Base-by-base conservation (phyloP, 1,140 invertebrate species). In the Dendroctonus valens region DNA sequence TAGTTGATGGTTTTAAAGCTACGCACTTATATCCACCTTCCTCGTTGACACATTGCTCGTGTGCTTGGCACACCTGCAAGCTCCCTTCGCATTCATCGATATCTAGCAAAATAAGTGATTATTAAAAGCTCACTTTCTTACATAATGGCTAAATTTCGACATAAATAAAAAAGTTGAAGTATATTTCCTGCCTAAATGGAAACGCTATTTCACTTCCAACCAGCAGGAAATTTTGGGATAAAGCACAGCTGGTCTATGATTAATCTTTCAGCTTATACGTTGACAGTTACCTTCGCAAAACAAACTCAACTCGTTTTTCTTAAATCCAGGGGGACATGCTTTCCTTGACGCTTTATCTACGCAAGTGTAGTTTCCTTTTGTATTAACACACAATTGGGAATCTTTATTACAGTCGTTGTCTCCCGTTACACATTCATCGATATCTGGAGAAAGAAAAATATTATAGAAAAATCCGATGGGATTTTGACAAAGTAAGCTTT, bases 21-120 rank as follows among this genome's bases (percentile, higher is more conserved):
- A 79, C 79, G 72, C 91, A 93, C 57, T 84, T 84, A 70, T 90
- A 91, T 48, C 87, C 84, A 0, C 91, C 91, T 3, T 83, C 80
- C 41, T 88, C 84, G 75, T 94, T 93, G 0, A 87, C 77, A 73
- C 91, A 93, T 2, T 83, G 75, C 58, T 86, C 82, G 70, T 85
- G 82, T 6, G 84, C 79, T 46, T 80, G 81, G 72, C 90, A 92
- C 0, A 84, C 79, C 41, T 85, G 83, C n/a, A 82, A 75, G 42
- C 81, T 79, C 52, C 86, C 84, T 12, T 80, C 76, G 75, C 91
- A 94, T 77, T 94, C 91, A 68, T 93, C 82, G 26, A 92, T 84
- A 81, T 94, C 92, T 87, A 69, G 12, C 77, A 78, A 69, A 78
- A 78, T 46, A 46, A 11, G 26, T 26, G 26, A 26, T 26, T 26